Base-by-base conservation (phyloP, 1,140 invertebrate genomes). In the Mamestra configurata region DNA sequence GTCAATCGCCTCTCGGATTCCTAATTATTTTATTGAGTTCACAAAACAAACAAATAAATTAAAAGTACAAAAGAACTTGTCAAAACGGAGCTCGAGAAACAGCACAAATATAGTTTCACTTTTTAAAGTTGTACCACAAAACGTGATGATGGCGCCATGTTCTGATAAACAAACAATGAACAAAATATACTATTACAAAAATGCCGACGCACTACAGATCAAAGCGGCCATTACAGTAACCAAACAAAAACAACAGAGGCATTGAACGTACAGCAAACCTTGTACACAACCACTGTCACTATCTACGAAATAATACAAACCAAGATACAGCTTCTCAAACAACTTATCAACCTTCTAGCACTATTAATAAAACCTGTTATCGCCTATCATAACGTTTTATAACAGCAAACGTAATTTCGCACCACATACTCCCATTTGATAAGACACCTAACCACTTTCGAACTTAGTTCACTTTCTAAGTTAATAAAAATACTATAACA, bases 391-490 rank as follows among this genome's bases (percentile, higher is more conserved):
- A 10, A 18, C 20, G 31, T 77, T 77, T 77, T 31, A 49, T 51
- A 49, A 8, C 22, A 1, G 40, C 59, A 64, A 49, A 64, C 15
- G 13, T 27, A 11, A 59, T 46, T 22, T 64, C 20, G 71, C 57
- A 77, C 59, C 73, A 77, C 57, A 77, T 64, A 77, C 57, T 77
- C 40, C 57, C 51, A 59, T 77, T 77, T 77, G 73, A 77, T 77
- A 77, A 77, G 35, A 64, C n/a, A 72, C 27, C 22, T 64, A 77
- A 77, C 73, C 40, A 77, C 73, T 77, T 77, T 77, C 73, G 73
- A 61, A 77, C 22, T 27, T 64, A 77, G 57, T 49, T 77, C 15
- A 77, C 73, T 77, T 77, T 77, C 73, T 77, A 77, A 77, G 73
- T 64, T 64, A 61, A 77, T 77, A 64, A 77, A 73, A 64, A 77